These are phyloP conservation scores for Crambe crambe DNA, from an alignment of 37 sponge, comb jelly and placozoan species.

Conservation along the genomic window DNA sequence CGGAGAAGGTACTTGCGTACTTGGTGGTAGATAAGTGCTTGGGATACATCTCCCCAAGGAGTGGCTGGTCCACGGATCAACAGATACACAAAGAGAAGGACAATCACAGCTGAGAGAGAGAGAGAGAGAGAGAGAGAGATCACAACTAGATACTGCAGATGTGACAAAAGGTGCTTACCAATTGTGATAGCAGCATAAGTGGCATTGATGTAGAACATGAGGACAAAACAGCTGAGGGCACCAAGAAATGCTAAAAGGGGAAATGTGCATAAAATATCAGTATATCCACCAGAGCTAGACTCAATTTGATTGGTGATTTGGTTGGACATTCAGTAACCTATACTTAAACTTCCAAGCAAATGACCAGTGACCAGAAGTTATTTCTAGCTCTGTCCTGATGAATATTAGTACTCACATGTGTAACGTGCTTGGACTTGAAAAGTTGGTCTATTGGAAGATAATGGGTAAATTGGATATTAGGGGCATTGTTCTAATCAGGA, in stretches of 20 bases:
- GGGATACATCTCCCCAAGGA: conserved; percentile 98
- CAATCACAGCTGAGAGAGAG: conserved; percentile 57
- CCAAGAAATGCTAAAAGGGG: conserved; percentile 78
- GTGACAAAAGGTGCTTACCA: conserved; percentile 23
- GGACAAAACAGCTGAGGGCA: conserved; percentile 71
- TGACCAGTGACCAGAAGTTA: background rate
- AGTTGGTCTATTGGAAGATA: conserved; percentile 65
- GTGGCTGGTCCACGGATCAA: conserved; percentile 86
- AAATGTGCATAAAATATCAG: background rate
- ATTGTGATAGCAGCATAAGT: conserved; percentile 73
- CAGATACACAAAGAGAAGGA: conserved; percentile 81
- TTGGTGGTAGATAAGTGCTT: conserved; percentile 99
- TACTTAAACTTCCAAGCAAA: too few relatives aligned
- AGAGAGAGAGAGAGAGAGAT: conserved; percentile 6
- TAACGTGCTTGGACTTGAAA: conserved; percentile 74
- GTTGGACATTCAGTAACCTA: too few relatives aligned
- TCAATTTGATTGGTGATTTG: too few relatives aligned
- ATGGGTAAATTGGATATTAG: conserved; percentile 1
- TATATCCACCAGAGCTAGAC: background rate
- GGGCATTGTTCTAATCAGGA: too few relatives aligned
- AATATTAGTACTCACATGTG: conserved; percentile 58
- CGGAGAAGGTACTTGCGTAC: conserved; percentile 97
- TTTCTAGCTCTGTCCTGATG: background rate
- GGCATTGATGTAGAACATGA: conserved; percentile 92
- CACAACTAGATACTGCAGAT: background rate